These are phyloP conservation scores for Yoshiicerus persimilis DNA, from an alignment of 1,140 invertebrate species.

Conservation along the genomic window DNA sequence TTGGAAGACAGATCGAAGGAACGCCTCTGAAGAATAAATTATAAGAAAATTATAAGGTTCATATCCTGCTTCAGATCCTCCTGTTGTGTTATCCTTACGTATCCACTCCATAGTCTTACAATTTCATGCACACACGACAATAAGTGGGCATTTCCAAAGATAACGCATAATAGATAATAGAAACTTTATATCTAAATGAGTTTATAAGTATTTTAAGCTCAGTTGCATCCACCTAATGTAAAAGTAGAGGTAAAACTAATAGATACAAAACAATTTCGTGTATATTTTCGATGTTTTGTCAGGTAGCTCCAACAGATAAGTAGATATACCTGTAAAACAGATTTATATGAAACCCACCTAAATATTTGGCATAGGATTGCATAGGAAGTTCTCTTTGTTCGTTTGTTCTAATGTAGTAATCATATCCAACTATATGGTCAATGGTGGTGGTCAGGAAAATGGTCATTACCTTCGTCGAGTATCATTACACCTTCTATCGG, in stretches of 20 bases:
- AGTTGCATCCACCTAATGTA: background rate
- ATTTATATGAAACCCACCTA: background rate
- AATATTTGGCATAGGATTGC: background rate
- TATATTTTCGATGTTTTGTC: background rate
- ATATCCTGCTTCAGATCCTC: constrained; percentile 29
- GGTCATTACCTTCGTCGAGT: constrained; percentile 2
- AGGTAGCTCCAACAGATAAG: background rate
- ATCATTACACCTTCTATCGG: constrained; percentile 21
- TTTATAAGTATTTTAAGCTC: background rate
- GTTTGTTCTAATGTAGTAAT: background rate
- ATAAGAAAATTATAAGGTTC: constrained; percentile 38
- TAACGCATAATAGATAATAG: background rate
- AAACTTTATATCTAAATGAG: background rate
- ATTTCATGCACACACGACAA: background rate
- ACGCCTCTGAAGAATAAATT: constrained; percentile 42
- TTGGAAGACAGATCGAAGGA: constrained; percentile 37
- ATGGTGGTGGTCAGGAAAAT: constrained; percentile 34
- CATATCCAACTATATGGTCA: constrained; percentile 28
- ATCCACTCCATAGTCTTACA: background rate
- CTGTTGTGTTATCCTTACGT: background rate
- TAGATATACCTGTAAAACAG: background rate
- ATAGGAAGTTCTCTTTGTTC: background rate
- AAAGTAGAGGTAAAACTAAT: background rate
- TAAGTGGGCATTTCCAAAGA: background rate
- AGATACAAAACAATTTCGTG: background rate